phyloP scores from a whole-genome alignment of 1,140 invertebrate genomes.

The Condylostylus longicornis region DNA sequence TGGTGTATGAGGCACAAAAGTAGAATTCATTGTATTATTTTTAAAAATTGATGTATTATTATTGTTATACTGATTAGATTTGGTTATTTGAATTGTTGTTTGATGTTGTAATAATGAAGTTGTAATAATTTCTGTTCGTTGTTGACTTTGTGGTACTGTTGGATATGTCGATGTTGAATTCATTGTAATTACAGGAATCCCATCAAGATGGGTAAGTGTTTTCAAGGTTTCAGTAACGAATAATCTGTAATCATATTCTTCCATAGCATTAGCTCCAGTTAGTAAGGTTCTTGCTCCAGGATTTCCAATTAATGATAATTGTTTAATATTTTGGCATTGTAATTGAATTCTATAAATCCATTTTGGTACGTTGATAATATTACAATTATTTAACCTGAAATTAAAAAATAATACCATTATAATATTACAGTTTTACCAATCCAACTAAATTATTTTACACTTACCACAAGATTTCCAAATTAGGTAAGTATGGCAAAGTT shows the following conservation, averaged over 20 bases:
- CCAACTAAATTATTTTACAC: too few relatives aligned
- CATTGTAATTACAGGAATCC: too few relatives aligned
- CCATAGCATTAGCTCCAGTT: slow-evolving; percentile 1
- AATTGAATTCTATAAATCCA: slow-evolving; percentile 25
- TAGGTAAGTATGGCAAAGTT: slow-evolving; percentile 22
- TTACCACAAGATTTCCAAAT: slow-evolving; percentile 24
- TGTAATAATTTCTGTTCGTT: background rate
- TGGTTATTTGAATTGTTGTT: too few relatives aligned
- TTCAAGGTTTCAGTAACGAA: slow-evolving; percentile 20
- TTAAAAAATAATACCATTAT: background rate
- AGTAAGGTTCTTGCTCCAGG: slow-evolving; percentile 18
- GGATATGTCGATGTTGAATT: slow-evolving; percentile 1
- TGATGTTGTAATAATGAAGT: background rate
- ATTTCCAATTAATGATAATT: slow-evolving; percentile 28
- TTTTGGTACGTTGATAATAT: slow-evolving; percentile 22
- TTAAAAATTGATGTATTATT: too few relatives aligned
- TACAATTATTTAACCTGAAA: slow-evolving; percentile 27
- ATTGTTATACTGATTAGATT: too few relatives aligned
- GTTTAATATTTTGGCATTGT: slow-evolving; percentile 21
- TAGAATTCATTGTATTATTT: too few relatives aligned
- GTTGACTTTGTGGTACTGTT: slow-evolving; percentile 1
- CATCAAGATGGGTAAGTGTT: slow-evolving; percentile 19
- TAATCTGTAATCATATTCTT: slow-evolving; percentile 11
- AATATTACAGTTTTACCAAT: too few relatives aligned
- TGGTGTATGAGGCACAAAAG: too few relatives aligned